These are phyloP conservation scores for Brachyistius frenatus DNA, from an alignment of 2,113 vertebrate genomes.

Conservation along the genomic window DNA sequence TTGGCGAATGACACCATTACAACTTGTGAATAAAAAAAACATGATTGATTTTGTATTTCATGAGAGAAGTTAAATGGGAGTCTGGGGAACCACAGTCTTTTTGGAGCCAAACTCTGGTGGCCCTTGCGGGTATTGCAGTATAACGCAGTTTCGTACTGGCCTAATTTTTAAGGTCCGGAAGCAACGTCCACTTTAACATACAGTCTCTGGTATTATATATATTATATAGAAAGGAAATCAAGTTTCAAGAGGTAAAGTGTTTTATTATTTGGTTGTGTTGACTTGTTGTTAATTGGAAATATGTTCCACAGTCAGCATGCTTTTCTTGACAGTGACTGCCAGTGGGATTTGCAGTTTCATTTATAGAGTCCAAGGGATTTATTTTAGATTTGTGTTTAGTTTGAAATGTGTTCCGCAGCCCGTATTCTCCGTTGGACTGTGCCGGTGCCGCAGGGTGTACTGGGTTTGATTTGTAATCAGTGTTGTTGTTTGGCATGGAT, in stretches of 20 bases:
- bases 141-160: too few species aligned
- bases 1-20: too few species aligned
- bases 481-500: slow-evolving; percentile 33
- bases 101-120: too few species aligned
- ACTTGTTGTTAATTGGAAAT: slow-evolving; percentile 45
- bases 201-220: too few species aligned
- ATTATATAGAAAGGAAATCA: slow-evolving; percentile 10
- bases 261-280: slow-evolving; percentile 33
- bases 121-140: too few species aligned
- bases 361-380: slow-evolving; percentile 30
- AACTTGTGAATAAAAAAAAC: too few species aligned
- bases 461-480: slow-evolving; percentile 28
- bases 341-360: slow-evolving; percentile 31
- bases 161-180: too few species aligned
- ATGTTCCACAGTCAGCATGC: slow-evolving; percentile 2
- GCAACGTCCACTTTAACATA: too few species aligned
- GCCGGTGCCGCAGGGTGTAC: not conserved
- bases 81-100: too few species aligned
- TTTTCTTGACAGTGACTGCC: slow-evolving; percentile 28
- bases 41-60: too few species aligned
- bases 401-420: slow-evolving; percentile 16
- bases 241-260: slow-evolving; percentile 26
- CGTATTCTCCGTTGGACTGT: slow-evolving; percentile 28
- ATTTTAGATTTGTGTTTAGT: slow-evolving; percentile 38
- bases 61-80: too few species aligned